phyloP scores from a whole-genome alignment of 2,797 vertebrate species.

The Gouania willdenowi region DNA sequence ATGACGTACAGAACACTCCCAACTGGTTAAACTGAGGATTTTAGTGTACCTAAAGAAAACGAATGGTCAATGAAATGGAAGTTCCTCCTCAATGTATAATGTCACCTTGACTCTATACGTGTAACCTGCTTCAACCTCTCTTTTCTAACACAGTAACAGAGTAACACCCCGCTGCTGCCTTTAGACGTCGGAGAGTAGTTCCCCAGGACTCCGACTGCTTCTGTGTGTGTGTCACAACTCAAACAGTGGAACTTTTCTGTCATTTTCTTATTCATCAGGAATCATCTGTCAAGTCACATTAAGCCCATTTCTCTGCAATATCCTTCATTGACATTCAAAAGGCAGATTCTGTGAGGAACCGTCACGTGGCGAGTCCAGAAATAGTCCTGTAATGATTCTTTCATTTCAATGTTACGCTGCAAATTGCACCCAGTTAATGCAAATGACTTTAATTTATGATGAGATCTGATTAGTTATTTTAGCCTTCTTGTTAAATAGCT shows the following conservation, averaged over 20 bases:
- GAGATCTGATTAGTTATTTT: conserved; percentile 20
- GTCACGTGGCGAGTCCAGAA: conserved; percentile 6
- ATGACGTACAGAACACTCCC: conserved; percentile 21
- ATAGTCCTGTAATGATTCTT: conserved; percentile 6
- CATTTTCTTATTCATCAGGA: too few species aligned
- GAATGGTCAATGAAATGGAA: too few species aligned
- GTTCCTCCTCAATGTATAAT: conserved; percentile 49
- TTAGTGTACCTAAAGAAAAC: too few species aligned
- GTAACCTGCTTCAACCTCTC: conserved; percentile 58
- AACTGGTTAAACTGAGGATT: conserved; percentile 28
- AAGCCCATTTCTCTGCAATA: conserved; percentile 15
- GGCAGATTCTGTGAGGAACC: conserved; percentile 7
- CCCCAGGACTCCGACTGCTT: conserved; percentile 35
- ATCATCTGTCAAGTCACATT: conserved; percentile 12
- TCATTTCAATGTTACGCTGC: conserved; percentile 23
- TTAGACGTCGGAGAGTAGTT: conserved; percentile 50
- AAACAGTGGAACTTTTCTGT: conserved; percentile 4
- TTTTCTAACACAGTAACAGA: conserved; percentile 60
- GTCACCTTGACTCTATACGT: conserved; percentile 51
- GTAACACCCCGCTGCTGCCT: conserved; percentile 62
- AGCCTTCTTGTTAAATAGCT: conserved; percentile 25
- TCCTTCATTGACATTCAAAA: conserved; percentile 19
- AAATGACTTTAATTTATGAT: conserved; percentile 18
- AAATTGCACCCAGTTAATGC: conserved; percentile 30
- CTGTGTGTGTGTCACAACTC: conserved; percentile 35